Evolutionary conservation across 64 coral and sea anemone genomes (phyloP).

Genomic region (Platygyra sinensis): DNA sequence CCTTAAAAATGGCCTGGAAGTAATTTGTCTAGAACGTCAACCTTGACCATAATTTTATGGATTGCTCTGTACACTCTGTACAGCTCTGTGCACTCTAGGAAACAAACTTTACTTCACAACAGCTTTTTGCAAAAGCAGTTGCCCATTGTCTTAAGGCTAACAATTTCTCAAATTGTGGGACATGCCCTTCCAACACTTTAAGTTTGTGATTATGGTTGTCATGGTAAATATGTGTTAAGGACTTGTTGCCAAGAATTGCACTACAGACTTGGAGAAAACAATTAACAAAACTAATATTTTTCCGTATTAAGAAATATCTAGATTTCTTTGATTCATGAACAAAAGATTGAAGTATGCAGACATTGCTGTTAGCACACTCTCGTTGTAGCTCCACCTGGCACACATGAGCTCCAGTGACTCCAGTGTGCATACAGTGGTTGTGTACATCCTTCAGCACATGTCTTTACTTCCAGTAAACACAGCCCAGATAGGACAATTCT

Average conservation of each 20-base stretch:
- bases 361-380: conserved; percentile 13
- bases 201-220: too few relatives aligned
- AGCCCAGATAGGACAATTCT: conserved; percentile 26
- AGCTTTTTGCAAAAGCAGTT: conserved; percentile 63
- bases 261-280: conserved; percentile 13
- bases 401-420: conserved; percentile 49
- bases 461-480: conserved; percentile 51
- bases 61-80: too few relatives aligned
- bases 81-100: too few relatives aligned
- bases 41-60: too few relatives aligned
- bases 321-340: conserved; percentile 59
- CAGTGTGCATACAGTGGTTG: conserved; percentile 45
- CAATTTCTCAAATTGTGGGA: conserved; percentile 33
- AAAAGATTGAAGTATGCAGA: conserved; percentile 58
- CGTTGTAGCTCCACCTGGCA: conserved; percentile 43
- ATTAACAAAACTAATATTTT: conserved; percentile 41
- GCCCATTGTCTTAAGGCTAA: conserved; percentile 59
- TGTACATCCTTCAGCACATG: conserved; percentile 17
- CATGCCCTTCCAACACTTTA: too few relatives aligned
- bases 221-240: too few relatives aligned
- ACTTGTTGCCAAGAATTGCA: too few relatives aligned
- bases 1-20: too few relatives aligned
- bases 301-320: conserved; percentile 49
- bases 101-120: conserved; percentile 41
- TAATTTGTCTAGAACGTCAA: too few relatives aligned